Conservation (phyloP, 1,140 invertebrate species). For the Pseudachorutes palmiensis region DNA sequence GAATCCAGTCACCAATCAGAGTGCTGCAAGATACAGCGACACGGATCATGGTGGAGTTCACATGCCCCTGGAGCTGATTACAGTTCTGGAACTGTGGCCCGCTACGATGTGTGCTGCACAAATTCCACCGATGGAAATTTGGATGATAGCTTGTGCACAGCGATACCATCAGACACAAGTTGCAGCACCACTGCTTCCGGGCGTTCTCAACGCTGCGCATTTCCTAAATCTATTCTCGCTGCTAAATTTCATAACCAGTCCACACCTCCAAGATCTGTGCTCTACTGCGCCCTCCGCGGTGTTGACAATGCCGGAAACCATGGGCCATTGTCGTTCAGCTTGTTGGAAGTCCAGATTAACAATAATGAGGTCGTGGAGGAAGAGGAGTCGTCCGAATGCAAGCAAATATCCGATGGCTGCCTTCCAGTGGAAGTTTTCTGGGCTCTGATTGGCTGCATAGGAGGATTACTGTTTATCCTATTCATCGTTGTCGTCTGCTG, state of each 20-base stretch:
- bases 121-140: not conserved
- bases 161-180: not conserved
- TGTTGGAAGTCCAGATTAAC: conserved; percentile 1
- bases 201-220: too few relatives aligned
- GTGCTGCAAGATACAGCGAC: not conserved
- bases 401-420: conserved; percentile 24
- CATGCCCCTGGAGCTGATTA: conserved; percentile 6
- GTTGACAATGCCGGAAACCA: not conserved
- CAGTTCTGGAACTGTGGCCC: not conserved
- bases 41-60: conserved; percentile 7
- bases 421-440: conserved; percentile 25
- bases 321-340: conserved; percentile 16
- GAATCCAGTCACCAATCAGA: conserved; percentile 11
- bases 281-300: conserved; percentile 20
- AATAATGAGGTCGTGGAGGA: not conserved
- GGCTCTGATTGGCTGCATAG: conserved; percentile 26
- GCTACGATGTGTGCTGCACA: conserved; percentile 24
- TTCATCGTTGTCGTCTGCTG: conserved; percentile 12
- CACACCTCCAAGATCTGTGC: too few relatives aligned
- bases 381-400: conserved; percentile 11
- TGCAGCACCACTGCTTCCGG: too few relatives aligned
- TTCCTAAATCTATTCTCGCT: too few relatives aligned
- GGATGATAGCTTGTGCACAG: conserved; percentile 8
- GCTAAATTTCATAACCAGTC: too few relatives aligned
- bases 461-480: conserved; percentile 10